Evolutionary conservation across 2,797 vertebrate genomes (phyloP), one percentile per base, ranked within the genome.

Genomic region (Acanthiza pusilla): DNA sequence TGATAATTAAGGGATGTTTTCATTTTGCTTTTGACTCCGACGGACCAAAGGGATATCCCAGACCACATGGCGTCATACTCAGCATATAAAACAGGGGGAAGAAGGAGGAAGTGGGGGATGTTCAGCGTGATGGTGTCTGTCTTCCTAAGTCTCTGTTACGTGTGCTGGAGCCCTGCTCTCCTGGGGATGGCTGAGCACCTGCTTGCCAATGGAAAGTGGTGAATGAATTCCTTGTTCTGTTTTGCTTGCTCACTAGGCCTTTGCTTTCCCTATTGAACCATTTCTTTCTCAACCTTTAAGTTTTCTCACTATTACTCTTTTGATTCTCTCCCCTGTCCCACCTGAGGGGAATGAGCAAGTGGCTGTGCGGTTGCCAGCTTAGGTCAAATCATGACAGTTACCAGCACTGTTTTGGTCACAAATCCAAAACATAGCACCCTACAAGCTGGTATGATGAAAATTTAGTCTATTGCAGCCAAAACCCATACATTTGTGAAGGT

Each of bases 211-310:
- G 10, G 42, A 54, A 48, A 75, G 13, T 29, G 18, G 10, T 55
- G 22, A 48, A 81, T 48, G 1, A 68, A 36, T 68, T 81, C 36
- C 36, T 54, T 47, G 14, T 60, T 80, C 30, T 81, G 42, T 16
- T 65, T 65, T 65, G 47, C 54, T 47, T 61, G 34, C 27, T 21
- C 0, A 0, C 0, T 0, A 11, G 26, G 12, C 10, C 54, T 74
- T 81, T 54, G 15, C 10, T 42, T 74, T 61, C 15, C 22, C 18
- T 48, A 36, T 48, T 54, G 54, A 67, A 30, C 8, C 15, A 13
- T 42, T 68, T 61, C 36, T 17, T 19, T 61, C 15, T 61, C 34
- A 48, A 8, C 7, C 15, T 61, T 7, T 27, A 16, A 48, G 9
- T 54, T 81, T 75, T 48, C 21, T 68, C 21, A 22, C 8, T 27